Evolutionary conservation across 1,140 invertebrate species (phyloP), one percentile per base, ranked within the genome.

Genomic region (Sinella curviseta): DNA sequence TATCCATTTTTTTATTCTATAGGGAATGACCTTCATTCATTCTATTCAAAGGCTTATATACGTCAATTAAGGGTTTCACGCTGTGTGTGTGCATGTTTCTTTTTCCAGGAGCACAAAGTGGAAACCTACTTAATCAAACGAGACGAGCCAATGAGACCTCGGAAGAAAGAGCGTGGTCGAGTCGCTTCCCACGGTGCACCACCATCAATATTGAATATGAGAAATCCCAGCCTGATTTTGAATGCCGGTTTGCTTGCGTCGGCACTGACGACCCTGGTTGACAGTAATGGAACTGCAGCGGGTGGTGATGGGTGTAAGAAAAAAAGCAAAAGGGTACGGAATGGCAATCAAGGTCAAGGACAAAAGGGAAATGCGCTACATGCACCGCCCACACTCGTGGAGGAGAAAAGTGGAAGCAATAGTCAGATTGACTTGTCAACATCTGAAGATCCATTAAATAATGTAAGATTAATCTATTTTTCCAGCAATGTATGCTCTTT

Each of bases 91-190:
- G 31, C 31, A 24, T 17, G 24, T 33, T 31, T 31, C 31, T 57
- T 55, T 70, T 39, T 67, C 79, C 85, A 89, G 84, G 94, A 97
- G 80, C 91, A 96, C 77, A 92, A 93, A 81, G 91, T 98, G n/a
- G 91, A 93, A 82, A 98, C 97, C 0, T 98, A 93, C 87, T 89
- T 99, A n/a, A 96, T 99, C 77, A 94, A 94, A 85, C 91, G 93
- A 78, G 90, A 91, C 0, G 94, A 95, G 82, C 94, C 94, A 0
- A 88, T 92, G 79, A 88, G 90, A 82, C 89, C 89, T 0, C 86
- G 90, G 76, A 89, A 89, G 57, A 82, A 82, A 75, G 81, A 84
- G 48, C 30, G 88, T 86, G 54, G 86, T 85, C 17, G 87, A 84
- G 12, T 84, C 84, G 14, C 82, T 84, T 14, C 33, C 73, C 77